Conservation (phyloP, 2,797 vertebrate genomes). For the Epinephelus malabaricus region DNA sequence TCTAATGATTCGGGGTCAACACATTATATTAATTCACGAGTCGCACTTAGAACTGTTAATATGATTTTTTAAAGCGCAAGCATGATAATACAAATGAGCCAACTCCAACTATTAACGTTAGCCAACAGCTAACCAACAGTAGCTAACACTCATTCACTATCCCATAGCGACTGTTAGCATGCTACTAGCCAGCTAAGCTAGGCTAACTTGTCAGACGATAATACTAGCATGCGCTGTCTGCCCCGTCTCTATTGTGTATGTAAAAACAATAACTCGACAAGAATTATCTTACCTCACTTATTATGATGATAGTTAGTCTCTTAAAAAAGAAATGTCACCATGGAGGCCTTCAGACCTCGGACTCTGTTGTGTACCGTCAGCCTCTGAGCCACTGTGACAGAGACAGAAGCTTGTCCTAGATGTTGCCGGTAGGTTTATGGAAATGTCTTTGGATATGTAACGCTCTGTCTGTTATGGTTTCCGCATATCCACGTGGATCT, state of each 20-base stretch:
- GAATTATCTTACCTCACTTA: slow-evolving; percentile 62
- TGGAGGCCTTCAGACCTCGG: slow-evolving; percentile 70
- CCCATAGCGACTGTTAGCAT: slow-evolving; percentile 25
- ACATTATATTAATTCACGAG: accelerated
- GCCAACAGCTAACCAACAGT: slow-evolving; percentile 28
- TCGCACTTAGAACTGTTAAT: accelerated
- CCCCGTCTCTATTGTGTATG: background rate
- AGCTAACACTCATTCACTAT: slow-evolving; percentile 14
- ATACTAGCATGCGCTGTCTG: background rate
- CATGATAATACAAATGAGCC: background rate
- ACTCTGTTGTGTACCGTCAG: slow-evolving; percentile 39
- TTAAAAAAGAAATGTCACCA: slow-evolving; percentile 6
- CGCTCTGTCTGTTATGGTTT: background rate
- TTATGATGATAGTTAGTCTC: slow-evolving; percentile 7
- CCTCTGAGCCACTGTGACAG: slow-evolving; percentile 18
- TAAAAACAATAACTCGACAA: background rate
- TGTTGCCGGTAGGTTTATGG: slow-evolving; percentile 18
- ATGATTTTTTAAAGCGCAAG: background rate
- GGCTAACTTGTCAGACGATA: slow-evolving; percentile 29
- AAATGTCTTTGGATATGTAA: slow-evolving; percentile 17
- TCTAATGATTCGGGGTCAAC: background rate
- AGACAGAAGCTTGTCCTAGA: slow-evolving; percentile 7
- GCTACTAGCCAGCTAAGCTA: slow-evolving; percentile 46
- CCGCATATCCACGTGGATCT: slow-evolving; percentile 1
- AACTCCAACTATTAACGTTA: slow-evolving; percentile 2